Evolutionary conservation across 1,140 invertebrate species (phyloP), one percentile per base, ranked within the genome.

Genomic region (Popillia japonica): DNA sequence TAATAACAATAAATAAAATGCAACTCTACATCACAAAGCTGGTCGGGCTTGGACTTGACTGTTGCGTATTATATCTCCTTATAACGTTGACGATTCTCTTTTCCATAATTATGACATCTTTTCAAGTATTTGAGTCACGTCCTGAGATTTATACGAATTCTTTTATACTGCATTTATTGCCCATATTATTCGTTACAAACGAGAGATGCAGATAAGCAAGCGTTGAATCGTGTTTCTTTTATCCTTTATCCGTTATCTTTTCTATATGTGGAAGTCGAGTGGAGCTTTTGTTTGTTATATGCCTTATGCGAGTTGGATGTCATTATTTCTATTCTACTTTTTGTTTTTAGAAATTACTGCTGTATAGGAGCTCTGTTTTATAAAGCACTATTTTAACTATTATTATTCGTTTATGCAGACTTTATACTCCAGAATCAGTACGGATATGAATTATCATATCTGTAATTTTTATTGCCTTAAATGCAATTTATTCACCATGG

Each of bases 151-250:
- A 55, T 55, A 55, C 48, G 48, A 55, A 55, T 55, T 55, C 48
- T 55, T 55, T 55, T 55, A 55, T 55, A 55, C 48, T 55, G 48
- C 48, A 55, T 55, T 55, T 55, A 55, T 55, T 55, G 48, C 48
- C 48, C 48, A 55, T 55, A 55, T 55, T 55, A 55, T 55, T 55
- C 48, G 48, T 55, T 55, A 55, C 48, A n/a, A 55, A 55, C 48
- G 48, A n/a, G 48, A 55, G 48, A 55, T 55, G 48, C 48, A 55
- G 48, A 55, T 55, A 55, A 55, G 48, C 48, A 17, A 55, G 48
- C 48, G 48, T 55, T 55, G 48, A 55, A 55, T 55, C 48, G 48
- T 55, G 48, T 55, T 55, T 17, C 48, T 55, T 55, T 55, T 55
- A 17, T 55, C 48, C n/a, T 55, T 55, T 55, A 55, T 55, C 48